Evolutionary conservation across 2,888 invertebrate species (phyloP), one percentile per base, ranked within the genome.

Genomic region (Myopa testacea): DNA sequence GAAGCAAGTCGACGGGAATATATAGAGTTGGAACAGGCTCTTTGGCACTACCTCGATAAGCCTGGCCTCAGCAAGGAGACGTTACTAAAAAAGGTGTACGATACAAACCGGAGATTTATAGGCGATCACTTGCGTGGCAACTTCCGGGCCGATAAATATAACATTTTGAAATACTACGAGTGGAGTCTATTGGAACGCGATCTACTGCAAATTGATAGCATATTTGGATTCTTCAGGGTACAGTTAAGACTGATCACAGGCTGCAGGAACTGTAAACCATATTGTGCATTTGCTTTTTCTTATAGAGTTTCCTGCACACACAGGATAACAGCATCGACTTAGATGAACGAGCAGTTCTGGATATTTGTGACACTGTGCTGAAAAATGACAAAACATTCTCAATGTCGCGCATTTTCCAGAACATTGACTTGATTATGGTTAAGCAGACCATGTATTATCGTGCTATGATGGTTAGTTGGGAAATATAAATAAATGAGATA

Each of bases 191-290:
- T 93, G 2, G 90, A 92, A 78, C 90, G 91, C 52, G 93, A 93
- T 85, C 86, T 94, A 83, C 89, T 91, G 68, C 89, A 91, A 26
- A 90, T 95, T 50, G 92, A 93, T 80, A 92, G 92, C 0, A 87
- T 94, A 75, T 95, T 95, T 86, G 92, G 91, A 80, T 92, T 91
- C 68, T 95, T 94, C 86, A 89, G 93, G 77, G 90, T 92, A 82
- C 93, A 19, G 34, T 69, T 62, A 50, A 62, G 26, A 70, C 2
- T 14, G 12, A 19, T 14, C n/a, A 12, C 37, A 34, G 37, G 16
- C 14, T 16, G 5, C 16, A 67, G n/a, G 14, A 12, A 55, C 55
- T 16, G 16, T 45, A 45, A n/a, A 12, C 63, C 26, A 34, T n/a
- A 19, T 63, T 4, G 63, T 63, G 16, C 5, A 6, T 55, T 55